phyloP scores from a whole-genome alignment of 92 coral and sea anemone species.

The Desmophyllum pertusum region DNA sequence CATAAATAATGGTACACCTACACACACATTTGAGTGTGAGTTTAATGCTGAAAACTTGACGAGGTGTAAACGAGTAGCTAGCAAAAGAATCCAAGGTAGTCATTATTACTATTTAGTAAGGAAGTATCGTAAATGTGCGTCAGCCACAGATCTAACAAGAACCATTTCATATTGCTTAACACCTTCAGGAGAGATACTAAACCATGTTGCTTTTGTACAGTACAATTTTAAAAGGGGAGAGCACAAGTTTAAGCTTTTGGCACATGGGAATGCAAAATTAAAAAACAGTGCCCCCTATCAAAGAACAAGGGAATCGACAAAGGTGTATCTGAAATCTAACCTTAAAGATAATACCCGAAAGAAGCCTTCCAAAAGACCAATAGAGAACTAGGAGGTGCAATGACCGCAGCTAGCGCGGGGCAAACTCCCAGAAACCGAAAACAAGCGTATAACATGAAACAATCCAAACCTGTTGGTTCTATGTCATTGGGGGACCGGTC shows the following conservation, averaged over 20 bases:
- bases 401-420: constrained; percentile 25
- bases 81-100: neutral
- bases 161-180: constrained; percentile 34
- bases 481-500: neutral
- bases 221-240: constrained; percentile 34
- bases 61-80: neutral
- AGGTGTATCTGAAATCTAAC: constrained; percentile 15
- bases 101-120: neutral
- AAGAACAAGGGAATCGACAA: constrained; percentile 50
- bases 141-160: constrained; percentile 17
- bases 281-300: constrained; percentile 37
- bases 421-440: constrained; percentile 30
- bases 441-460: constrained; percentile 45
- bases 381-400: constrained; percentile 41
- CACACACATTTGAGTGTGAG: constrained; percentile 26
- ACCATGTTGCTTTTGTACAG: constrained; percentile 34
- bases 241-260: constrained; percentile 25
- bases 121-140: constrained; percentile 30
- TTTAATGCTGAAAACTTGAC: constrained; percentile 2
- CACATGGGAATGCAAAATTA: constrained; percentile 39
- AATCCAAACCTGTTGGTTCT: neutral
- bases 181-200: constrained; percentile 34
- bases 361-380: constrained; percentile 47
- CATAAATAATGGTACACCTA: constrained; percentile 16
- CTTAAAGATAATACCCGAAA: constrained; percentile 25